A percentile compares a stretch with the other conserved stretches of the same genome.
Conservation (phyloP, 2,888 invertebrate genomes). For the Drosophila seclusa region DNA sequence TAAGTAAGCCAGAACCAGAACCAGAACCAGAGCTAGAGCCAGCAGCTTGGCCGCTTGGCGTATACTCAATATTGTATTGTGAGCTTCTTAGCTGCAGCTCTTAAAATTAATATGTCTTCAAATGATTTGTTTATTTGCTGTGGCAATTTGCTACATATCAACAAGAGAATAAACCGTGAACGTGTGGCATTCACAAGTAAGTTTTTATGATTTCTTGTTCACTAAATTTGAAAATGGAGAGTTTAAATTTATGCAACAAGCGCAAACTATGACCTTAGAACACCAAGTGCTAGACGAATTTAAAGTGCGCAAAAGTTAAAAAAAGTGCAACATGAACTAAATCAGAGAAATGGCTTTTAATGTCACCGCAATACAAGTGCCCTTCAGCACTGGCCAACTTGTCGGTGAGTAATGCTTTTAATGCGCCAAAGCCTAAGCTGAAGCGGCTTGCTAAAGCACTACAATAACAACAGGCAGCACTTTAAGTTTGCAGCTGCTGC, state of each 20-base stretch:
- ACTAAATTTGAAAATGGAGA: neutral
- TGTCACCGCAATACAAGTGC: slow-evolving; percentile 40
- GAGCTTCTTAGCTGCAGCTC: slow-evolving; percentile 21
- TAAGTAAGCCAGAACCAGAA: slow-evolving; percentile 14
- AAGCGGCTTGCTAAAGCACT: slow-evolving; percentile 32
- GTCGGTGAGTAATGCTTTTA: slow-evolving; percentile 48
- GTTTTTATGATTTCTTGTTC: too few species aligned
- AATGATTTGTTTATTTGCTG: slow-evolving; percentile 42
- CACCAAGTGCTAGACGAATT: slow-evolving; percentile 5
- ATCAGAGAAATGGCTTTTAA: slow-evolving; percentile 39
- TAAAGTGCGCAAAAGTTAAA: slow-evolving; percentile 1
- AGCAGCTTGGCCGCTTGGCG: slow-evolving; percentile 19
- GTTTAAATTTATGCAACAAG: neutral
- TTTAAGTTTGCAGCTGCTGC: slow-evolving; percentile 51
- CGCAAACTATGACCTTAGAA: neutral
- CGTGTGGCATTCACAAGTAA: neutral
- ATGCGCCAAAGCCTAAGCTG: slow-evolving; percentile 52
- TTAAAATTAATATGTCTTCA: slow-evolving; percentile 39
- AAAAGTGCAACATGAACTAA: slow-evolving; percentile 27
- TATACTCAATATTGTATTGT: slow-evolving; percentile 39
- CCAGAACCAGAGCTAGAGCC: neutral
- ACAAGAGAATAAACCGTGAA: neutral
- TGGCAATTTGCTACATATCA: slow-evolving; percentile 10
- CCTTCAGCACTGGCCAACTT: slow-evolving; percentile 30
- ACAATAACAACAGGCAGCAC: slow-evolving; percentile 35